Conservation (phyloP, 2,888 invertebrate species). For the Phyllotreta striolata region DNA sequence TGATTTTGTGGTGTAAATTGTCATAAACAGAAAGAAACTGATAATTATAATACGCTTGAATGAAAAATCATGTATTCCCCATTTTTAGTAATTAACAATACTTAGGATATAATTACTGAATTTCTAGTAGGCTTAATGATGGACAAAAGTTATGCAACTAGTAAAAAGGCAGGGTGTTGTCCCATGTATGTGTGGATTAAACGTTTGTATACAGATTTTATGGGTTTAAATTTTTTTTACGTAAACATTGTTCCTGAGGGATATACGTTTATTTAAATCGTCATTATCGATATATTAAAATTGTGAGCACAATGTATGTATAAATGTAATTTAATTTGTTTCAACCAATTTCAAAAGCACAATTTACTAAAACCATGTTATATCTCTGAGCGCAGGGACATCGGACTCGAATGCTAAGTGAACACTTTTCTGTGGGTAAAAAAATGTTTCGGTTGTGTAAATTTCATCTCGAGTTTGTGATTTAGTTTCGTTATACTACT, state of each 20-base stretch:
- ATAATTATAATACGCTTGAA: constrained; percentile 54
- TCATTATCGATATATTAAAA: too few species aligned
- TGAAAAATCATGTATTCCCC: constrained; percentile 42
- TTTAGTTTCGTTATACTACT: constrained; percentile 30
- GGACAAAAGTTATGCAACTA: constrained; percentile 23
- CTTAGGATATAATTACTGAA: constrained; percentile 52
- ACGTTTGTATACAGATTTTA: not conserved
- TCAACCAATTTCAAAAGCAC: constrained; percentile 6
- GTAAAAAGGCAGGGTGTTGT: not conserved
- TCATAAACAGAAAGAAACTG: constrained; percentile 27
- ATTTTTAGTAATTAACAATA: constrained; percentile 51
- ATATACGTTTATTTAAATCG: too few species aligned
- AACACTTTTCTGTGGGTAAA: constrained; percentile 8
- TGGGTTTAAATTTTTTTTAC: too few species aligned
- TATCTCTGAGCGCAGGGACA: not conserved
- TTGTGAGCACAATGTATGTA: too few species aligned
- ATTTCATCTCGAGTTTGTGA: constrained; percentile 30
- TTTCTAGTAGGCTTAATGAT: constrained; percentile 50
- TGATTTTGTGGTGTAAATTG: constrained; percentile 41
- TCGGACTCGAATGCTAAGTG: constrained; percentile 10
- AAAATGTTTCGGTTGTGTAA: constrained; percentile 17
- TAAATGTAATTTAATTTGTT: too few species aligned
- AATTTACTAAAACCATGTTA: not conserved
- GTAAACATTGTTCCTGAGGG: too few species aligned
- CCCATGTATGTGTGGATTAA: constrained; percentile 2